Percentiles rank a stretch among this genome's conserved stretches.
phyloP scores from a whole-genome alignment of 2,113 vertebrate species.

The Lamprotornis superbus region DNA sequence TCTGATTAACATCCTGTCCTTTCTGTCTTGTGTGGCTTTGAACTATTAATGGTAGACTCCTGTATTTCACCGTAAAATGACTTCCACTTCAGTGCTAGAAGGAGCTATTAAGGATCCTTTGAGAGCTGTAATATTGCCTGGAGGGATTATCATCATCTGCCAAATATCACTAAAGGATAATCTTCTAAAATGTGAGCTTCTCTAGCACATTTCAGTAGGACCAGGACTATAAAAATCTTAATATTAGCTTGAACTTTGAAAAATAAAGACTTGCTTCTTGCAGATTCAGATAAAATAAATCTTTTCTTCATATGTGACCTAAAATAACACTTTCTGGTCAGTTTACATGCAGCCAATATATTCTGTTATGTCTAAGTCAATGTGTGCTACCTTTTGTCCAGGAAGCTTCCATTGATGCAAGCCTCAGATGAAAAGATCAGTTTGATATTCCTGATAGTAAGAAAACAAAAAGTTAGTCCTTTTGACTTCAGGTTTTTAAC shows the following conservation, averaged over 20 bases:
- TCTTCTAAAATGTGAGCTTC: background rate
- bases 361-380: background rate
- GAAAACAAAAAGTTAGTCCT: background rate
- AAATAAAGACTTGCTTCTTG: background rate
- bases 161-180: background rate
- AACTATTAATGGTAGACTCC: background rate
- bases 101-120: background rate
- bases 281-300: background rate
- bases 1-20: background rate
- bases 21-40: background rate
- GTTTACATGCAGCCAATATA: background rate
- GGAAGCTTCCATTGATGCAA: conserved; percentile 70
- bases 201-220: background rate
- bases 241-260: background rate
- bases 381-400: conserved; percentile 35
- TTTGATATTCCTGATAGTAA: conserved; percentile 28
- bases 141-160: background rate
- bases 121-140: background rate
- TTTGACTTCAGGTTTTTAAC: background rate
- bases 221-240: background rate
- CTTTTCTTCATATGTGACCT: background rate
- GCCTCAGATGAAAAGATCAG: conserved; percentile 61
- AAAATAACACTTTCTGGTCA: background rate
- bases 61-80: background rate
- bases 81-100: background rate